Percentiles rank a stretch among this genome's conserved stretches.
These are phyloP conservation scores for Rosalia funebris DNA, from an alignment of 2,888 invertebrate species.

Conservation along the genomic window DNA sequence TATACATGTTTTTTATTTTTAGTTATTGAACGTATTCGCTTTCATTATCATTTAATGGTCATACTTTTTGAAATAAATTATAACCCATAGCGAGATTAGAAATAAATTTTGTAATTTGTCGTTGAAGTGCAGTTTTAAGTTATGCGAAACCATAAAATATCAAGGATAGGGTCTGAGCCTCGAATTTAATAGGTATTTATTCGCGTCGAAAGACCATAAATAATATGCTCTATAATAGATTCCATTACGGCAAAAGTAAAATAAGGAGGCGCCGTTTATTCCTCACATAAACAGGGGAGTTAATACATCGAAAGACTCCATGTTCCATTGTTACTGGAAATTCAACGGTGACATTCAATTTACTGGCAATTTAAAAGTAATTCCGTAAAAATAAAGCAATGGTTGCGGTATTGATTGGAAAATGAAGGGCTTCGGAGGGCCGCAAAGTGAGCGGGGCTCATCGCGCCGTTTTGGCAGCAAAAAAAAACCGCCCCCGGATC, in stretches of 20 bases:
- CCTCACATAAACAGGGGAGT: conserved; percentile 32
- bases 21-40: too few relatives aligned
- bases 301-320: conserved; percentile 32
- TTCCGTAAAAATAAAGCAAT: conserved; percentile 53
- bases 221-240: conserved; percentile 29
- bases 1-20: too few relatives aligned
- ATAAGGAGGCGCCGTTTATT: conserved; percentile 33
- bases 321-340: conserved; percentile 45
- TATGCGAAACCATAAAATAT: neutral
- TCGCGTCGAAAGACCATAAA: conserved; percentile 23
- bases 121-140: neutral
- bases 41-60: too few relatives aligned
- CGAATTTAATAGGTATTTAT: conserved; percentile 26
- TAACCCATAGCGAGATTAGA: too few relatives aligned
- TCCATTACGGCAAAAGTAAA: conserved; percentile 28
- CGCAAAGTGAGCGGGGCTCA: conserved; percentile 17
- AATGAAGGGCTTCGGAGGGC: conserved; percentile 14
- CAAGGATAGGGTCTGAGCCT: conserved; percentile 3
- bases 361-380: conserved; percentile 55
- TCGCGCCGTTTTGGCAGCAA: conserved; percentile 25
- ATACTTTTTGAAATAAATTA: too few relatives aligned
- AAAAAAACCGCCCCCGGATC: conserved; percentile 26
- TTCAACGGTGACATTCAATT: conserved; percentile 55
- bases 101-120: conserved; percentile 1
- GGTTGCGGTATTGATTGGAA: conserved; percentile 23